Conservation (phyloP, 2,888 invertebrate species). For the Shargacucullia verbasci region DNA sequence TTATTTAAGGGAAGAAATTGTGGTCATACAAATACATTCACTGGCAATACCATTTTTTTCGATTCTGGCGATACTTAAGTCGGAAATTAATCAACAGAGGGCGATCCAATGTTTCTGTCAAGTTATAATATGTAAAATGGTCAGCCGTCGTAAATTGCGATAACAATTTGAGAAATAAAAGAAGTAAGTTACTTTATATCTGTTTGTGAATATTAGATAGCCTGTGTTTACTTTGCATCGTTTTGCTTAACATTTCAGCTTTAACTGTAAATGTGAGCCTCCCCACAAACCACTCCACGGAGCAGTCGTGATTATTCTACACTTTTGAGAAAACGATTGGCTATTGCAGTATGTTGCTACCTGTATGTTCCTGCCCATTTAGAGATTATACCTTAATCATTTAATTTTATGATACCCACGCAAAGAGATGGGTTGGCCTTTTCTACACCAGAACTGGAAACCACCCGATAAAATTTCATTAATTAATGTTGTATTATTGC, state of each 20-base stretch:
- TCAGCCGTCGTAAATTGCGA: constrained; percentile 2
- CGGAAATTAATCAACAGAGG: constrained; percentile 50
- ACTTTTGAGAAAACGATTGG: no score
- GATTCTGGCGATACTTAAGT: constrained; percentile 71
- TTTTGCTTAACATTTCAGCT: neutral
- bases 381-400: no score
- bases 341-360: no score
- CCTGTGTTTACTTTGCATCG: neutral
- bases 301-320: no score
- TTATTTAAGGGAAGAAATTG: no score
- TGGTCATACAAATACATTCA: constrained; percentile 7
- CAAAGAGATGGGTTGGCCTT: no score
- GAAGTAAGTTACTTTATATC: constrained; percentile 15
- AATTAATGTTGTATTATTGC: no score
- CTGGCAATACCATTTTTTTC: constrained; percentile 66
- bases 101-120: constrained; percentile 50
- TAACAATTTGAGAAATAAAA: neutral
- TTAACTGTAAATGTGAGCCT: neutral
- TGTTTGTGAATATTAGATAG: neutral
- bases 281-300: no score
- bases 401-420: no score
- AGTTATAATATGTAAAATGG: constrained; percentile 13
- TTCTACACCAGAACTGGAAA: no score
- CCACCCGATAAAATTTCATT: no score
- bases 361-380: no score